Evolutionary conservation across 2,797 vertebrate genomes (phyloP).

Genomic region (Scarus forsteni): DNA sequence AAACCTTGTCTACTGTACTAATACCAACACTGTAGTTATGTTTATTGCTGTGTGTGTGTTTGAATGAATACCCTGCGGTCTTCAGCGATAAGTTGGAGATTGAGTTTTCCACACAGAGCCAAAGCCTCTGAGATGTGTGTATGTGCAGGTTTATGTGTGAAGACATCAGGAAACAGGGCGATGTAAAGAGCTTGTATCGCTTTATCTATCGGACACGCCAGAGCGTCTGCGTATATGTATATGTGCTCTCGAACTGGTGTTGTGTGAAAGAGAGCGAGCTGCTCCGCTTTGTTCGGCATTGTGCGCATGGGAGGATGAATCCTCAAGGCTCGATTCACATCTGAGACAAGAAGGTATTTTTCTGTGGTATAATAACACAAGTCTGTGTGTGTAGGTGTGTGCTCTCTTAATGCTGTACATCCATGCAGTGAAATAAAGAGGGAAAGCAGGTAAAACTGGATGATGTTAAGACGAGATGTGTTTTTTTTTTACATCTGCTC

Average conservation of each 20-base stretch:
- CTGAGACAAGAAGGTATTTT: slow-evolving; percentile 60
- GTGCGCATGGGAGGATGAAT: slow-evolving; percentile 68
- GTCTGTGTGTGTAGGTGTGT: slow-evolving; percentile 21
- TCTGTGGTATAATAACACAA: slow-evolving; percentile 39
- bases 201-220: slow-evolving; percentile 58
- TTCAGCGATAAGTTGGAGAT: slow-evolving; percentile 73
- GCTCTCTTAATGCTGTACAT: slow-evolving; percentile 26
- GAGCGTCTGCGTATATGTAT: slow-evolving; percentile 70
- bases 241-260: slow-evolving; percentile 69
- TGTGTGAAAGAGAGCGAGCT: slow-evolving; percentile 62
- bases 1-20: slow-evolving; percentile 41
- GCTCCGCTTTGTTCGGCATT: slow-evolving; percentile 65
- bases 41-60: slow-evolving; percentile 19
- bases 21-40: slow-evolving; percentile 33
- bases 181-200: slow-evolving; percentile 71
- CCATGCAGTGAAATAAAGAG: slow-evolving; percentile 21
- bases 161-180: slow-evolving; percentile 69
- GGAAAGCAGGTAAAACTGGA: slow-evolving; percentile 3
- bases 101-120: slow-evolving; percentile 70
- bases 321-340: slow-evolving; percentile 64
- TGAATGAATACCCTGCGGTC: slow-evolving; percentile 65
- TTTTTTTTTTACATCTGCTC: slow-evolving; percentile 18
- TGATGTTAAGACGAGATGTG: slow-evolving; percentile 18
- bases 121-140: slow-evolving; percentile 47
- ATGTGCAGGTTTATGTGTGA: slow-evolving; percentile 44